phyloP scores from a whole-genome alignment of 2,113 vertebrate genomes.

The Tiliqua scincoides region DNA sequence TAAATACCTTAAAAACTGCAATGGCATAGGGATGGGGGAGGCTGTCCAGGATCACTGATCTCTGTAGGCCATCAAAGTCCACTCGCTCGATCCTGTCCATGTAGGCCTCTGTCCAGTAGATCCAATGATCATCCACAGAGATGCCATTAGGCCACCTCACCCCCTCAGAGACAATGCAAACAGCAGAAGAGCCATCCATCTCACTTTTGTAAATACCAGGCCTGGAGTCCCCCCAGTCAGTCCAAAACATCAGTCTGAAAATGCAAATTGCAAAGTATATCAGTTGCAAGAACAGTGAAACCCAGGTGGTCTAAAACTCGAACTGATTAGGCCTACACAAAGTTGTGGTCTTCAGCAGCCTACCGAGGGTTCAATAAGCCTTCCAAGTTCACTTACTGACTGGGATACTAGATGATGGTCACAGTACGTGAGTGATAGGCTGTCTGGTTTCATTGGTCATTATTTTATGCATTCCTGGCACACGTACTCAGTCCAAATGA shows the following conservation, averaged over 20 bases:
- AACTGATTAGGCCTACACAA: no score
- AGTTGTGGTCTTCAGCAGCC: no score
- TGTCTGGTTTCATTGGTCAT: no score
- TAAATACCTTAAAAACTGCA: conserved; percentile 91
- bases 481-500: no score
- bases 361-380: no score
- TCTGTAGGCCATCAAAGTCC: conserved; percentile 83
- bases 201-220: conserved; percentile 90
- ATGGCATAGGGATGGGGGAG: conserved; percentile 97
- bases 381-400: no score
- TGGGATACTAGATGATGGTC: no score
- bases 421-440: no score
- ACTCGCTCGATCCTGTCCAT: conserved; percentile 95
- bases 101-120: conserved; percentile 98
- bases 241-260: conserved; percentile 97
- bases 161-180: conserved; percentile 85
- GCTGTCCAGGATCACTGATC: conserved; percentile 88
- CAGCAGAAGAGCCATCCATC: conserved; percentile 89
- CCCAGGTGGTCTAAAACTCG: neutral
- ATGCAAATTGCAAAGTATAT: neutral
- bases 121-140: conserved; percentile 89
- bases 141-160: conserved; percentile 98
- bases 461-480: no score
- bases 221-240: conserved; percentile 92
- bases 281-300: fast-evolving